Percentiles rank a stretch among this genome's conserved stretches.
Evolutionary conservation across 2,888 invertebrate species (phyloP).

Genomic region (Acanthosepion pharaonis): DNA sequence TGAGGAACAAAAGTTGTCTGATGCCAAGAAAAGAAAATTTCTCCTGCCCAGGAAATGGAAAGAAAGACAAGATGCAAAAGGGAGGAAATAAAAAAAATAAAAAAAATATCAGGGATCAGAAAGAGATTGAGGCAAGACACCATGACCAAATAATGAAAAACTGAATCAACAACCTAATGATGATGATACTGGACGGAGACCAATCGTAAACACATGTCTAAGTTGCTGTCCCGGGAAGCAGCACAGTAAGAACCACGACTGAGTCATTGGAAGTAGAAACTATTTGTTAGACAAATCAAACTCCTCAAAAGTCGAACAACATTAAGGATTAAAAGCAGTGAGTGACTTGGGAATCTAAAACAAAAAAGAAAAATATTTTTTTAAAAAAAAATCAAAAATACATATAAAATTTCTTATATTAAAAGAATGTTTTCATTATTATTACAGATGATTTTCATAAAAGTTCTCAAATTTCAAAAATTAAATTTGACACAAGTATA

Average conservation of each 20-base stretch:
- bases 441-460: too few relatives aligned
- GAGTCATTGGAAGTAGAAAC: not conserved
- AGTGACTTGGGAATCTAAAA: not conserved
- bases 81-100: not conserved
- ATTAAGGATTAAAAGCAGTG: not conserved
- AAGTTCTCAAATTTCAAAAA: too few relatives aligned
- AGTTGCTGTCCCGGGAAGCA: not conserved
- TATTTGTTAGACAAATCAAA: conserved; percentile 24
- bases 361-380: not conserved
- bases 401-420: not conserved
- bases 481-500: too few relatives aligned
- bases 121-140: not conserved
- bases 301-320: not conserved
- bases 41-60: not conserved
- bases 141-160: not conserved
- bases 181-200: not conserved
- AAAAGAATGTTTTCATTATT: not conserved
- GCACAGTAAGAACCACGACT: not conserved
- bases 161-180: not conserved
- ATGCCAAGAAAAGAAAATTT: not conserved
- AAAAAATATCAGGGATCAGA: not conserved
- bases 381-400: not conserved
- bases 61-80: not conserved
- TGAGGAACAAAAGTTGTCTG: not conserved
- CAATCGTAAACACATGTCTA: not conserved